Evolutionary conservation across 1,140 invertebrate genomes (phyloP), one percentile per base, ranked within the genome.

Genomic region (Drosophila biarmipes): DNA sequence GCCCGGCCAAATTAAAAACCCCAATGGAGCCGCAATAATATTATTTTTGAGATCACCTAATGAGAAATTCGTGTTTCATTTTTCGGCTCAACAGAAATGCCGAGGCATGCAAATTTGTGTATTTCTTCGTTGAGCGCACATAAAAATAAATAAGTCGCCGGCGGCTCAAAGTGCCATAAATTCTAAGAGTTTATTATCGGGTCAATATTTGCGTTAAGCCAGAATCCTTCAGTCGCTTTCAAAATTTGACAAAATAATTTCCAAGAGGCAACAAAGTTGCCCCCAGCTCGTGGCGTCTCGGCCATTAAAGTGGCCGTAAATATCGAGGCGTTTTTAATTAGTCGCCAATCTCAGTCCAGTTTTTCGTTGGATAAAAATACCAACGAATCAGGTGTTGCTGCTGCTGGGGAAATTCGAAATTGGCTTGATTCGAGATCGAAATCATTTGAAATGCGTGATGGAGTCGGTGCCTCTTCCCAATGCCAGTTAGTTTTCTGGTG

Each of bases 171-270:
- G 61, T 31, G 74, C 78, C 84, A 89, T 87, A 87, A 87, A 87
- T 87, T 87, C 82, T 89, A 89, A 82, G 71, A 87, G 69, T 87
- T 87, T 87, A 89, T 87, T 75, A 62, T 8, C 35, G 75, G 82
- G 84, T 87, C 82, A 87, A 87, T 87, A 87, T 87, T 87, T 87
- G 84, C 82, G 75, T 87, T 76, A 86, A 79, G 59, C 64, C 8
- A 38, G 19, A 53, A 38, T 58, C 72, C 71, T 75, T 61, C n/a
- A 49, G 46, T 48, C 51, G 37, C 73, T 84, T 78, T 46, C 40
- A 55, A 52, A 57, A 86, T 85, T 86, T 86, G 81, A 86, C 81
- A 86, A 86, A 53, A 75, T 86, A 68, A 87, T 86, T 85, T 73
- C 38, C 37, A 37, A 45, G 21, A 21, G 53, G 62, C 81, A 74